Evolutionary conservation across 2,888 invertebrate species (phyloP).

Genomic region (Neoascia interrupta): DNA sequence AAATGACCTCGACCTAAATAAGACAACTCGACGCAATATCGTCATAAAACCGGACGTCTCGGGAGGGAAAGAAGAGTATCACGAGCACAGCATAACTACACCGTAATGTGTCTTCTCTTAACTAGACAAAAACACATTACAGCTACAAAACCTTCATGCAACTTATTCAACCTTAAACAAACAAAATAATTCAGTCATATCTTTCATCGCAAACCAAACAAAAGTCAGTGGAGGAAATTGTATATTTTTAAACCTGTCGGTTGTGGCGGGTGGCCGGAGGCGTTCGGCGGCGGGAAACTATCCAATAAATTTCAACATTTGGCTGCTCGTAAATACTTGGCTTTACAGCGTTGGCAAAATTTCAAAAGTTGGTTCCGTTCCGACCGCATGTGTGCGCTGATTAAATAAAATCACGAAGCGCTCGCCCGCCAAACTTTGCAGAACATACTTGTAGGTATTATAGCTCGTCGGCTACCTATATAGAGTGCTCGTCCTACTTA

Average conservation of each 20-base stretch:
- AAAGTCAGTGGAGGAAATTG: neutral
- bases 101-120: too few species aligned
- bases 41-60: too few species aligned
- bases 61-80: too few species aligned
- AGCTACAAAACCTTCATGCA: neutral
- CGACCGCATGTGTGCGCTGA: slow-evolving; percentile 21
- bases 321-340: slow-evolving; percentile 18
- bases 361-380: slow-evolving; percentile 37
- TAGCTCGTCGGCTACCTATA: too few species aligned
- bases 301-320: slow-evolving; percentile 58
- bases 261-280: too few species aligned
- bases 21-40: too few species aligned
- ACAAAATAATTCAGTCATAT: slow-evolving; percentile 24
- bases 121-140: too few species aligned
- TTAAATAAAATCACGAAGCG: too few species aligned
- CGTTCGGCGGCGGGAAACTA: slow-evolving; percentile 26
- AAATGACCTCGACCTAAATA: too few species aligned
- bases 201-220: slow-evolving; percentile 25
- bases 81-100: too few species aligned
- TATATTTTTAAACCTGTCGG: slow-evolving; percentile 48
- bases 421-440: slow-evolving; percentile 23
- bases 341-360: neutral
- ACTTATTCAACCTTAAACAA: slow-evolving; percentile 9
- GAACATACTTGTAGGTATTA: slow-evolving; percentile 2
- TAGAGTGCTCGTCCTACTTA: slow-evolving; percentile 50